Evolutionary conservation across 23 tunicate genomes (phyloP), one percentile per base, ranked within the genome.

Genomic region (Oikopleura dioica): DNA sequence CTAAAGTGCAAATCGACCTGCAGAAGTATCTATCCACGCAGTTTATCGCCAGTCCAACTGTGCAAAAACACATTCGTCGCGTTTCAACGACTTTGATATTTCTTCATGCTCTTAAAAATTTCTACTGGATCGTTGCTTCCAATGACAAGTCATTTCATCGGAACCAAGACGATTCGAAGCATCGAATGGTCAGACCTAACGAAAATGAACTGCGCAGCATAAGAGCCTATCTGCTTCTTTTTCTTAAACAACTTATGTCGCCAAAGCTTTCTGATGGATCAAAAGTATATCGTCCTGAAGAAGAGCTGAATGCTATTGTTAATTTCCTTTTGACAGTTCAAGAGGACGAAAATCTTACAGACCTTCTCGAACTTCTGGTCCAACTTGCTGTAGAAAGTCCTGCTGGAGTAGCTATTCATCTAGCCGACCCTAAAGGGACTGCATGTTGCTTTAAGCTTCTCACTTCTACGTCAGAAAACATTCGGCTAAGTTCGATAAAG

Each of bases 1-100:
- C 99, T 29, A 83, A 83, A 79, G 95, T 94, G 0, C 99, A 94
- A 76, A 75, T 84, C 16, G 69, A 82, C 1, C 83, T 94, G 36
- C 87, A 94, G 78, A 94, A 94, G 1, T 94, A 69, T 79, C 95
- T 94, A 16, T 85, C 99, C 69, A 94, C 99, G 34, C 95, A 94
- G 78, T 94, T 94, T 75, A 84, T 83, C 16, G 35, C 82, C 5
- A 86, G 95, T 5, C 75, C 86, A 33, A 78, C 89, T 0, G 86
- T 94, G 31, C 99, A 94, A 68, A 83, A 87, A 69, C 82, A 80
- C 32, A 33, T 94, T 21, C 80, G 99, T 1, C 85, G 99, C 35
- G 99, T 94, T 76, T 83, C 88, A 79, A 94, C 99, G 1, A 82
- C 87, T n/a, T 75, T 94, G 1, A 72, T 94, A 51, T 77, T 86